Evolutionary conservation across 2,113 vertebrate genomes (phyloP), one percentile per base, ranked within the genome.

Genomic region (Hystrix cristata): DNA sequence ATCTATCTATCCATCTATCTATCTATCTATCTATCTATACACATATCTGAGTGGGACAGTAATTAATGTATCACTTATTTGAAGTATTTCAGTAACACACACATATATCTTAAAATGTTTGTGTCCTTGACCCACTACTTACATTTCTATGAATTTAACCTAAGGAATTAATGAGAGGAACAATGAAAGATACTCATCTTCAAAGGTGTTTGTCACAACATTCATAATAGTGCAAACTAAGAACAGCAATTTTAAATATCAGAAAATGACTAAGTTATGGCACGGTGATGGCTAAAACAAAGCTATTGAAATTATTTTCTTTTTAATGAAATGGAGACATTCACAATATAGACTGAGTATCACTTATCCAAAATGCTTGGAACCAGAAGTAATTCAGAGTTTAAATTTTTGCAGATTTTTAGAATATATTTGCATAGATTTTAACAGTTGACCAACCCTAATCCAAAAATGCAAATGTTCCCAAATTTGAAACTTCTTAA

Each of bases 191-290:
- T 65, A 48, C 2, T 64, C 83, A 34, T 76, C 87, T 90, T 93
- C 72, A 79, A 85, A 93, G 51, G 83, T 74, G 1, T 23, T 78
- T 95, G 57, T 80, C 38, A 46, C 0, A 60, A 86, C 71, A 93
- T 85, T 95, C 25, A 74, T 80, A 83, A 89, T 15, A 71, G 18
- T 38, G 12, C 57, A 94, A 96, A 94, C n/a, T 67, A 46, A 87
- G 96, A 62, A 79, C 38, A 21, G 84, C 64, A 43, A 92, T 60
- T 94, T 60, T 93, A 89, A 96, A 81, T 76, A 84, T 0, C 4
- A 82, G 4, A 93, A 90, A 94, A 91, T n/a, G 92, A 94, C 59
- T 79, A 91, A 87, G 67, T 87, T 72, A 31, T n/a, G 21, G 7
- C 60, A 59, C 29, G 19, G 5, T 43, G 15, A 57, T 64, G 5